Evolutionary conservation across 2,113 vertebrate genomes (phyloP).

Genomic region (Nematolebias whitei): DNA sequence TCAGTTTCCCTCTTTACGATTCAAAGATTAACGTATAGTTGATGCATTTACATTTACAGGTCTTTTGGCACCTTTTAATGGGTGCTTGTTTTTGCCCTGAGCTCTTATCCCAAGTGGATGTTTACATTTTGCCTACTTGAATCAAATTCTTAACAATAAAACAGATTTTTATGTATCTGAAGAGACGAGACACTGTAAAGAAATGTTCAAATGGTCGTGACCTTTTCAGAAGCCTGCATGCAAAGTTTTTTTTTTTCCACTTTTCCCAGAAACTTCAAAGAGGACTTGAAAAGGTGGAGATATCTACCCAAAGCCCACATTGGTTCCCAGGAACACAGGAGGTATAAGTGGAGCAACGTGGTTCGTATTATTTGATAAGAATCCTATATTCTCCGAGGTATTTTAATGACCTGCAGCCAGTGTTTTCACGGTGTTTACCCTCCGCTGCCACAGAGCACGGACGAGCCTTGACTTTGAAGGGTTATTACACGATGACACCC

Average conservation of each 20-base stretch:
- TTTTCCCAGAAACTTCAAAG: constrained; percentile 81
- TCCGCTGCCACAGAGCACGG: constrained; percentile 50
- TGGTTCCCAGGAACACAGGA: constrained; percentile 52
- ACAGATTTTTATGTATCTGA: too few species aligned
- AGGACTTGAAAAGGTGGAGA: constrained; percentile 74
- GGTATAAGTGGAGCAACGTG: constrained; percentile 74
- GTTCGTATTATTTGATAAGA: constrained; percentile 86
- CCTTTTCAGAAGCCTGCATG: constrained; percentile 48
- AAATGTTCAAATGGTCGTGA: constrained; percentile 23
- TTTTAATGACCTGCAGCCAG: constrained; percentile 79
- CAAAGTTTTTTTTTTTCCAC: constrained; percentile 41
- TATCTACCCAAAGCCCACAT: constrained; percentile 64
- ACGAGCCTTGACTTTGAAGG: constrained; percentile 29
- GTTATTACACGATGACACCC: constrained; percentile 57
- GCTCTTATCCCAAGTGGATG: too few species aligned
- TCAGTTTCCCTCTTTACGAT: too few species aligned
- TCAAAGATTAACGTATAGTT: too few species aligned
- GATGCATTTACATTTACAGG: too few species aligned
- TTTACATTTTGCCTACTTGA: too few species aligned
- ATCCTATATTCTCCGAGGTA: constrained; percentile 82
- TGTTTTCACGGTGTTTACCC: constrained; percentile 74
- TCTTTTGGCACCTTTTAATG: too few species aligned
- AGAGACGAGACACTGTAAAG: constrained; percentile 5
- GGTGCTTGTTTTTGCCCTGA: too few species aligned
- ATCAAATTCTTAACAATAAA: too few species aligned